Percentiles rank a stretch among this genome's conserved stretches.
Conservation (phyloP, 2,113 vertebrate species). For the Scortum barcoo region DNA sequence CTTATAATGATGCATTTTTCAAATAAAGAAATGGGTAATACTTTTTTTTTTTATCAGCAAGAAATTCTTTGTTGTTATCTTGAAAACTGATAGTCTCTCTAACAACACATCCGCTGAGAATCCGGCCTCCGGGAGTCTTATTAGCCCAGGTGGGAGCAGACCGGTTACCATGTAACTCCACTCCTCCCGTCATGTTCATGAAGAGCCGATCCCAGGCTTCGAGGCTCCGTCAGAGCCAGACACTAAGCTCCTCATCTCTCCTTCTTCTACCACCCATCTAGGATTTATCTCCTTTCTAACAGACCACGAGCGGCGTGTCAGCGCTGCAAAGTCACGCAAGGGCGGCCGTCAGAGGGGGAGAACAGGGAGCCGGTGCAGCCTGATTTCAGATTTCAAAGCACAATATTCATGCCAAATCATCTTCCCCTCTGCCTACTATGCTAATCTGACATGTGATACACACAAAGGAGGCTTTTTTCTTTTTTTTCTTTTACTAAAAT, state of each 20-base stretch:
- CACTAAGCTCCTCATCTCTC: slow-evolving; percentile 70
- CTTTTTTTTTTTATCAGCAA: not conserved
- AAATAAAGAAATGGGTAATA: not conserved
- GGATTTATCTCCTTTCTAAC: slow-evolving; percentile 73
- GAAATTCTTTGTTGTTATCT: slow-evolving; percentile 2
- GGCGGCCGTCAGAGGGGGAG: slow-evolving; percentile 64
- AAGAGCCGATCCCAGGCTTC: slow-evolving; percentile 44
- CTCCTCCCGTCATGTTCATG: slow-evolving; percentile 60
- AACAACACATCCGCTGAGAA: slow-evolving; percentile 2
- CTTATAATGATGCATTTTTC: not conserved
- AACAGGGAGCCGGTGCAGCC: slow-evolving; percentile 38
- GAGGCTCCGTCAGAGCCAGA: slow-evolving; percentile 60
- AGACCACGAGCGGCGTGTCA: slow-evolving; percentile 59
- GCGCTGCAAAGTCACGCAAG: slow-evolving; percentile 74
- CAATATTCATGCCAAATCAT: slow-evolving; percentile 65
- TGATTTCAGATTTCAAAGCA: slow-evolving; percentile 74
- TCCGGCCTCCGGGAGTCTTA: not conserved
- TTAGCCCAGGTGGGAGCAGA: slow-evolving; percentile 43
- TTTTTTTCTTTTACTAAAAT: slow-evolving; percentile 19
- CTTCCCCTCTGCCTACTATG: slow-evolving; percentile 49
- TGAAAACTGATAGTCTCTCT: slow-evolving; percentile 17
- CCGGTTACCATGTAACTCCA: slow-evolving; percentile 50
- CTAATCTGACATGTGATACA: slow-evolving; percentile 75
- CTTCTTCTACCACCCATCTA: slow-evolving; percentile 67
- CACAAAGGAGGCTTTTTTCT: not conserved